Base-by-base conservation (phyloP, 2,888 invertebrate species). In the Bellardia bayeri region DNA sequence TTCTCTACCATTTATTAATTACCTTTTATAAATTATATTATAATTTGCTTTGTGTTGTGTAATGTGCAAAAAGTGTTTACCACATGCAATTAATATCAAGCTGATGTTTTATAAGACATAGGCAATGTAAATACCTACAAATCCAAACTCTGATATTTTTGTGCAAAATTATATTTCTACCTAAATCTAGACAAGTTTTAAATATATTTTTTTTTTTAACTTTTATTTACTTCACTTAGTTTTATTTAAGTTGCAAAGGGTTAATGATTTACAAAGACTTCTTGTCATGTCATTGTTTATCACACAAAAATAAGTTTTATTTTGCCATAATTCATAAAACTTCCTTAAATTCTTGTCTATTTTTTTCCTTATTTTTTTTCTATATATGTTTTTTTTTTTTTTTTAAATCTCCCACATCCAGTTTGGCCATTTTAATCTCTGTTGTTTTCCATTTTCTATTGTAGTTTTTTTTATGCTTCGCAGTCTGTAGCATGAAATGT, bases 341-440 rank as follows among this genome's bases (percentile, higher is more conserved):
- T 51, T 51, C 6, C 40, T 61, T 56, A 42, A 56, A 68, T 56
- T 51, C n/a, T 51, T 8, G 58, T 54, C 23, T 72, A 9, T 16
- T 42, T 66, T 66, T 9, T 58, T 58, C 5, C 0, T 40, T 69
- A 16, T n/a, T 4, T 14, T 56, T 3, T 45, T 45, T 2, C 45
- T 14, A 5, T 49, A 49, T 5, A 11, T 49, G 3, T 56, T n/a
- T 74, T 30, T 11, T 0, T 37, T 1, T 49, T 61, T 58, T 61
- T 37, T 4, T 33, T 51, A 61, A 61, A 61, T 45, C 30, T 45
- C 30, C 23, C 9, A 33, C 49, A 69, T 69, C 16, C 63, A 61
- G 13, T 61, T 69, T 69, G 69, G 69, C 37, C 79, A 45, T 37
- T 61, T 33, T 69, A 79, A 69, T 69, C 69, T 69, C 14, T 78